Base-by-base conservation (phyloP, 1,140 invertebrate genomes). In the Penaeus vannamei region DNA sequence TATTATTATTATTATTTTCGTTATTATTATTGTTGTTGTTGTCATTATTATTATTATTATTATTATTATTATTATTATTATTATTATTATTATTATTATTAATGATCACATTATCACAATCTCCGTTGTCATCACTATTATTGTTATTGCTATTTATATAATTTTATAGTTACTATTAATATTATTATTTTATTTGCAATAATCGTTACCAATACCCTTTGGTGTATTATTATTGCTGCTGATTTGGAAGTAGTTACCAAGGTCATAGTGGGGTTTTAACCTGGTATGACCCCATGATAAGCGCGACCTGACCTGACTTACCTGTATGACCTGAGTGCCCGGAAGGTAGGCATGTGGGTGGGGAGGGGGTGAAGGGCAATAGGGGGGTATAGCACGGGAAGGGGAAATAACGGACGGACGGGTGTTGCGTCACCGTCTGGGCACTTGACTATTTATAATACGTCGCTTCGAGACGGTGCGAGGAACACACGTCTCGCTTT, bases 141-240 rank as follows among this genome's bases (percentile, higher is more conserved):
- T 46, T 46, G 29, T 42, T 42, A 7, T 81, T 81, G 29, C 62
- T 42, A 81, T 81, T 81, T 23, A n/a, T 81, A 62, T 46, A n/a
- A 4, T 46, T 81, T 42, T 81, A 81, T 81, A n/a, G 29, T 81
- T 42, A 81, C 62, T 81, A 8, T 81, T 81, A 7, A n/a, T 46
- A 81, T 46, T 5, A 81, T 66, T 42, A 3, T 81, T 81, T 92
- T 92, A 92, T 92, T 83, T 42, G 76, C 92, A 91, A 90, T 86
- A 32, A 85, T 87, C 83, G 89, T 92, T 91, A 92, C 85, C 91
- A 85, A 92, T 64, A 77, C 90, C 92, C 91, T 91, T 92, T 92
- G 91, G 92, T 91, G 66, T 92, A 92, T 92, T 91, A 93, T 93
- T 92, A 93, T 93, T 92, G 93, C 93, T 91, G 92, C 93, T 91